Evolutionary conservation across 2,113 vertebrate genomes (phyloP), one percentile per base, ranked within the genome.

Genomic region (Hypomesus transpacificus): DNA sequence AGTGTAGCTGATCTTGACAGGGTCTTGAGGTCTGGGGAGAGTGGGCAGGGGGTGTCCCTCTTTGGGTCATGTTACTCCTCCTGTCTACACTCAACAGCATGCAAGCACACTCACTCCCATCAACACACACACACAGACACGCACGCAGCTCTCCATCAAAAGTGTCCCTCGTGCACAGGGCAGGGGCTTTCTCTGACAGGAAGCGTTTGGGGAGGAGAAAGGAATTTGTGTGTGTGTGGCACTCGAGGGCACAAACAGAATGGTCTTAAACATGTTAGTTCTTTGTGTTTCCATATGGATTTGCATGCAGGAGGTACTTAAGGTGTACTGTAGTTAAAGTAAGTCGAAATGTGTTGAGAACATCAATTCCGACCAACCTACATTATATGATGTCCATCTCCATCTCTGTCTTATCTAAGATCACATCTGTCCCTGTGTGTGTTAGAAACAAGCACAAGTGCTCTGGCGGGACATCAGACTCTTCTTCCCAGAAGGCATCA

Each of bases 401-500:
- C 57, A 84, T 66, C 22, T 4, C 2, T 7, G 17, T 75, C 78
- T 75, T 67, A 75, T 82, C 72, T 54, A 62, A 39, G 28, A 86
- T 85, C 80, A 78, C 71, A 82, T 88, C 82, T 85, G 34, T 66
- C 54, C 71, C 34, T 8, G 26, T 65, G 63, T 31, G 58, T 68
- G 20, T 78, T 57, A 61, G 68, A 68, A 58, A 74, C 61, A 24
- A 81, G 52, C 58, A 3, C 71, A 71, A 79, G 76, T 65, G 78
- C 75, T 69, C 70, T 64, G 54, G 51, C 6, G 16, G 64, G 70
- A 21, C 64, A 31, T 20, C 68, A 20, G 60, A 70, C 63, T 57
- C 69, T 62, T 28, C 76, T 86, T 90, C 85, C 81, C 80, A 87
- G 87, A 83, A 81, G 71, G 64, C 64, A 71, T 58, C 69, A 69